phyloP scores from a whole-genome alignment of 2,113 vertebrate genomes.

The Hippopotamus amphibius region DNA sequence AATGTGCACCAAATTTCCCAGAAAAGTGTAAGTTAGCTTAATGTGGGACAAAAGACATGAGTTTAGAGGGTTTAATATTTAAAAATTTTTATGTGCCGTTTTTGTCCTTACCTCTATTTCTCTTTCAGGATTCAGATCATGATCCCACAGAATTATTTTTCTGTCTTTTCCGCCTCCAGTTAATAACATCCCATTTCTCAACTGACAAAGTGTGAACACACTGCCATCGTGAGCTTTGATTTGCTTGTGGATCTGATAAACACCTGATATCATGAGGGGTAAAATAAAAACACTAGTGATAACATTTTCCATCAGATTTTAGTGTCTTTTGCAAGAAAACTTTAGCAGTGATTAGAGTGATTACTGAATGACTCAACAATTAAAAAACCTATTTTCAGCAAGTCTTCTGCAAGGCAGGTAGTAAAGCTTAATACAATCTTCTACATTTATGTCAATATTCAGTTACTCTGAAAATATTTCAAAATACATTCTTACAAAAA shows the following conservation, averaged over 20 bases:
- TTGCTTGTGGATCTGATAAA: conserved; percentile 96
- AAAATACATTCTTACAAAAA: conserved; percentile 32
- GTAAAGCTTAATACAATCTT: neutral
- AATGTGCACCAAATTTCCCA: neutral
- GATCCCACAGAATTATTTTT: conserved; percentile 97
- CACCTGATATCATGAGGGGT: conserved; percentile 82
- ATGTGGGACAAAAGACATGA: neutral
- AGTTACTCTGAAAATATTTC: conserved; percentile 51
- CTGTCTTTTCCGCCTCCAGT: conserved; percentile 97
- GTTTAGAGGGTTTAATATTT: neutral
- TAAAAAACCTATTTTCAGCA: neutral
- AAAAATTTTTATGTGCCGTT: neutral
- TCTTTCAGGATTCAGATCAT: conserved; percentile 93
- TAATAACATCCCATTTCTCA: conserved; percentile 95
- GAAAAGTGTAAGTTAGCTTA: conserved; percentile 37
- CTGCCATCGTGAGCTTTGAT: conserved; percentile 98
- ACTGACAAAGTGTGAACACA: conserved; percentile 97
- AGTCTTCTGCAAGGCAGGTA: neutral
- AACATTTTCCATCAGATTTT: conserved; percentile 28
- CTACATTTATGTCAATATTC: conserved; percentile 6
- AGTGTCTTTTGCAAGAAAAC: conserved; percentile 57
- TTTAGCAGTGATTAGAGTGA: neutral
- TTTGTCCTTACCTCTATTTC: conserved; percentile 94
- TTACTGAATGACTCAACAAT: neutral
- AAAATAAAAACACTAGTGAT: conserved; percentile 19